Evolutionary conservation across 1,140 invertebrate genomes (phyloP), one percentile per base, ranked within the genome.

Genomic region (Drosophila takahashii): DNA sequence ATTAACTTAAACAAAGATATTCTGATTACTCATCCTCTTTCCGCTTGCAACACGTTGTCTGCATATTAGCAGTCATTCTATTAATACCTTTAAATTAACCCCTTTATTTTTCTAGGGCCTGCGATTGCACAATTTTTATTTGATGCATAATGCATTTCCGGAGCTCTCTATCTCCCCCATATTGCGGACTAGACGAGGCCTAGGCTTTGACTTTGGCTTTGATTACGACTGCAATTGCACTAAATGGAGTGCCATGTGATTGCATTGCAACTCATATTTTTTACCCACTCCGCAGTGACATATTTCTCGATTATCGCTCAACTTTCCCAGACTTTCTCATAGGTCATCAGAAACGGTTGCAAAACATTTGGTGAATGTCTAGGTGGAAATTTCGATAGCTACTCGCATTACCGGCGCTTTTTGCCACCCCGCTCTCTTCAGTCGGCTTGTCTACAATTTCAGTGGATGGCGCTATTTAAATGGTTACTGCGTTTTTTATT

Each of bases 161-260:
- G 64, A 50, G 13, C 36, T 42, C 45, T 54, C 36, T 32, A 73
- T 53, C 57, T 52, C 57, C 44, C 52, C 50, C 29, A 39, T 34
- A 51, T 65, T 15, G 36, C 16, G 15, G 48, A 75, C 61, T 75
- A 75, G 50, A 74, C 59, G 57, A 76, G 73, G 53, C 71, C 73
- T 76, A 76, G 73, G 70, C 60, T 76, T 66, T 76, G 73, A 76
- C 73, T 76, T 76, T 76, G 73, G 73, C 71, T 76, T 76, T 75
- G 71, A 75, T 76, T 75, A 57, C 27, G 27, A 64, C n/a, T 50
- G 41, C 45, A 22, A 62, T 27, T 57, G 69, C 26, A 22, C 32
- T 66, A 26, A 16, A 29, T 65, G 36, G 58, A 34, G 26, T 64
- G 37, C 41, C 41, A n/a, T 41, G 10, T 26, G 16, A 18, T 62